Conservation (phyloP, 2,888 invertebrate genomes). For the Drosophila birchii region DNA sequence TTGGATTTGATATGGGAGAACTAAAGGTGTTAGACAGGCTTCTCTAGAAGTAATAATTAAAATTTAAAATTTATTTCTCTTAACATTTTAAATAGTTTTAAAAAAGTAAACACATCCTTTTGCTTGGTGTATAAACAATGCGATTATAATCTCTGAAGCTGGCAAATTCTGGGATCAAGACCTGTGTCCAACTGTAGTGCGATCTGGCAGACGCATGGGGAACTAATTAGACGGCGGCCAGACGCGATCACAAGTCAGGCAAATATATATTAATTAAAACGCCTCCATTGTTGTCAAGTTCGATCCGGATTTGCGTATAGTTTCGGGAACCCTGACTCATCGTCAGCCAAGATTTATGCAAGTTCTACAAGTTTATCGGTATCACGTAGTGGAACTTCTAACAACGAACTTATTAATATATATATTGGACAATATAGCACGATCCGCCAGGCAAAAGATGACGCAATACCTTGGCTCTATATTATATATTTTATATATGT, state of each 20-base stretch:
- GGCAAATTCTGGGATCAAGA: slow-evolving; percentile 17
- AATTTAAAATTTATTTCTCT: not conserved
- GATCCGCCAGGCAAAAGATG: not conserved
- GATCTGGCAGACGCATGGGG: slow-evolving; percentile 12
- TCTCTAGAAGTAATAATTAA: not conserved
- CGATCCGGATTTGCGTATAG: slow-evolving; percentile 24
- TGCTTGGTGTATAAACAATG: not conserved
- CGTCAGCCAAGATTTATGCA: slow-evolving; percentile 1
- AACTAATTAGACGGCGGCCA: slow-evolving; percentile 51
- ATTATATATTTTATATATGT: not conserved
- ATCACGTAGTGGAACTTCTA: slow-evolving; percentile 10
- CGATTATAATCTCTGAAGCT: slow-evolving; percentile 15
- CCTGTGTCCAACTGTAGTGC: slow-evolving; percentile 28
- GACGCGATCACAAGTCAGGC: slow-evolving; percentile 28
- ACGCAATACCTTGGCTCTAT: slow-evolving; percentile 9
- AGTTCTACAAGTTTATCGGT: slow-evolving; percentile 5
- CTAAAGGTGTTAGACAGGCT: not conserved
- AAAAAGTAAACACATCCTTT: not conserved
- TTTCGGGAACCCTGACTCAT: slow-evolving; percentile 10
- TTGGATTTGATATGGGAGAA: not conserved
- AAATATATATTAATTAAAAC: not conserved
- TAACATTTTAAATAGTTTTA: not conserved
- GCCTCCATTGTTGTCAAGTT: slow-evolving; percentile 26
- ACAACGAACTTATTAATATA: not conserved
- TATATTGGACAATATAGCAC: slow-evolving; percentile 13